A percentile compares a stretch with the other conserved stretches of the same genome.
Conservation (phyloP, 2,888 invertebrate species). For the Drosophila anceps region DNA sequence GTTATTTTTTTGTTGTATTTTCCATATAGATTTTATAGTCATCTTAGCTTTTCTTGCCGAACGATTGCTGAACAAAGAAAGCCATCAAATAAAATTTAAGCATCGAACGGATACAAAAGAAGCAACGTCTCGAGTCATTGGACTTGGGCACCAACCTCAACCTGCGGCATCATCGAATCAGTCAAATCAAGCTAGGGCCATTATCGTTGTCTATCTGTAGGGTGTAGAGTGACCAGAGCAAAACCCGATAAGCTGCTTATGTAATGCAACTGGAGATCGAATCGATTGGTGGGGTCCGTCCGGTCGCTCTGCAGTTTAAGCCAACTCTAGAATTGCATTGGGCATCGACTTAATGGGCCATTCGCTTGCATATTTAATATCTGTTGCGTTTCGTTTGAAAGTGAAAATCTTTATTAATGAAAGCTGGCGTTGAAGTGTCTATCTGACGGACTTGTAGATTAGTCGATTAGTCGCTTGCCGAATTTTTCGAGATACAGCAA, state of each 20-base stretch:
- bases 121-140: slow-evolving; percentile 54
- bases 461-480: slow-evolving; percentile 59
- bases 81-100: slow-evolving; percentile 61
- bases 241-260: slow-evolving; percentile 67
- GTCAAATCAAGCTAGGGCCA: slow-evolving; percentile 54
- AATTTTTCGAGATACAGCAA: slow-evolving; percentile 43
- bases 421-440: slow-evolving; percentile 62
- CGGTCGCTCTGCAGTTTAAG: neutral
- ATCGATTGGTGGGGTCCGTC: neutral
- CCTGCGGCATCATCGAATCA: slow-evolving; percentile 58
- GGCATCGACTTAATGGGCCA: slow-evolving; percentile 52
- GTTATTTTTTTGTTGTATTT: slow-evolving; percentile 26
- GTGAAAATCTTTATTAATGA: slow-evolving; percentile 67
- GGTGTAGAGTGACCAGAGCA: slow-evolving; percentile 7
- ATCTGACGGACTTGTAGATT: slow-evolving; percentile 61
- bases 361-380: slow-evolving; percentile 40
- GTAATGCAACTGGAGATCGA: slow-evolving; percentile 40
- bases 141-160: slow-evolving; percentile 44
- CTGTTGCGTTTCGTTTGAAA: slow-evolving; percentile 41
- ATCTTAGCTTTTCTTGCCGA: slow-evolving; percentile 53
- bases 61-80: slow-evolving; percentile 67
- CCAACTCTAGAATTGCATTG: slow-evolving; percentile 62
- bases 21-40: slow-evolving; percentile 37
- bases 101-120: slow-evolving; percentile 54
- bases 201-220: slow-evolving; percentile 52